Evolutionary conservation across 2,797 vertebrate species (phyloP).

Genomic region (Gobio occitaniae): DNA sequence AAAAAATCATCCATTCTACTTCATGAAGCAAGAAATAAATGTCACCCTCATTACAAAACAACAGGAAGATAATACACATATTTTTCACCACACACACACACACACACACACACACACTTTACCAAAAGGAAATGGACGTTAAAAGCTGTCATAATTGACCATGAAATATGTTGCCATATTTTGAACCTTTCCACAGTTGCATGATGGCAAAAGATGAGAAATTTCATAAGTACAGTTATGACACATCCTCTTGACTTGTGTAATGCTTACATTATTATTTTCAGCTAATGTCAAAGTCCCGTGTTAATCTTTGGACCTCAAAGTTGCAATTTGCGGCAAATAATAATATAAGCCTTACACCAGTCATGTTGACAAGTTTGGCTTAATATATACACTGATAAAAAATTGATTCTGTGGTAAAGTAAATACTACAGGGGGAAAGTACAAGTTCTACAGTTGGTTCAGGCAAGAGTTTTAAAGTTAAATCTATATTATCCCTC

Average conservation of each 20-base stretch:
- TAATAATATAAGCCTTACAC: constrained; percentile 8
- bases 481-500: background rate
- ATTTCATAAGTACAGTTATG: constrained; percentile 68
- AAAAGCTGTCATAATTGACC: constrained; percentile 79
- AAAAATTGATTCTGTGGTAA: background rate
- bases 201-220: constrained; percentile 62
- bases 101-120: constrained; percentile 49
- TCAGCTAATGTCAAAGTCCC: background rate
- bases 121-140: constrained; percentile 78
- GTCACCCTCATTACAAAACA: constrained; percentile 77
- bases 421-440: background rate
- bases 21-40: constrained; percentile 76
- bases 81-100: constrained; percentile 54
- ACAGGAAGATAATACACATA: constrained; percentile 58
- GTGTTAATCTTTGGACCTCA: background rate
- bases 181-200: constrained; percentile 62
- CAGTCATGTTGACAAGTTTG: constrained; percentile 6
- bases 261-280: constrained; percentile 38
- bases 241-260: constrained; percentile 58
- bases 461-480: background rate
- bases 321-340: constrained; percentile 5
- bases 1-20: constrained; percentile 12
- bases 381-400: background rate
- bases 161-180: constrained; percentile 71
- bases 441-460: background rate